Evolutionary conservation across 2,113 vertebrate genomes (phyloP).

Genomic region (Thomomys bottae): DNA sequence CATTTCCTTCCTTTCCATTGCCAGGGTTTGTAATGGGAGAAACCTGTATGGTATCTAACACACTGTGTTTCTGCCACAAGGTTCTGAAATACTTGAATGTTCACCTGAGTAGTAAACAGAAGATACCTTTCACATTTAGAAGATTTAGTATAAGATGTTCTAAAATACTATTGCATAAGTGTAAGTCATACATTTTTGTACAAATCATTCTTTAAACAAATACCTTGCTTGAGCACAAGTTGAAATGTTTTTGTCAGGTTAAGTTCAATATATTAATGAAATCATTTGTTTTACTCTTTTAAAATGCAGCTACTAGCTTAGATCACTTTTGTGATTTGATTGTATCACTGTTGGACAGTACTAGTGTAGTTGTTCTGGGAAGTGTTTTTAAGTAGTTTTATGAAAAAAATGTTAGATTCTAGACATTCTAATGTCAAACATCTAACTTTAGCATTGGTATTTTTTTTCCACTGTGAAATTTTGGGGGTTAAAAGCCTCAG

Average conservation of each 20-base stretch:
- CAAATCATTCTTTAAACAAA: no score
- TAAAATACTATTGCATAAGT: no score
- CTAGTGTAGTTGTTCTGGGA: not conserved
- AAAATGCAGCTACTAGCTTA: not conserved
- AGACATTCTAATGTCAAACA: not conserved
- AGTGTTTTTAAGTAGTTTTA: not conserved
- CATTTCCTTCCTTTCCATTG: no score
- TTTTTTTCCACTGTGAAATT: not conserved
- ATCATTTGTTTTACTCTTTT: constrained; percentile 28
- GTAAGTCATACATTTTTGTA: no score
- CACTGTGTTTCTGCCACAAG: no score
- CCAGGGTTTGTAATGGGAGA: no score
- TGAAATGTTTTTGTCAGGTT: not conserved
- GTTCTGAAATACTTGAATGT: no score
- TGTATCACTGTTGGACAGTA: not conserved
- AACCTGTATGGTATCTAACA: no score
- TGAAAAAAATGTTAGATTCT: not conserved
- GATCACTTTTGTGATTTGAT: not conserved
- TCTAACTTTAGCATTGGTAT: not conserved
- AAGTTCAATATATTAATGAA: not conserved
- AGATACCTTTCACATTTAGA: no score
- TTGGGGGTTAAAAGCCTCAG: not conserved
- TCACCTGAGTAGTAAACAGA: no score
- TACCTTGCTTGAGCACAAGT: not conserved
- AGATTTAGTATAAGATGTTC: no score